phyloP scores from a whole-genome alignment of 2,797 vertebrate species.

The Ptychadena robeensis region DNA sequence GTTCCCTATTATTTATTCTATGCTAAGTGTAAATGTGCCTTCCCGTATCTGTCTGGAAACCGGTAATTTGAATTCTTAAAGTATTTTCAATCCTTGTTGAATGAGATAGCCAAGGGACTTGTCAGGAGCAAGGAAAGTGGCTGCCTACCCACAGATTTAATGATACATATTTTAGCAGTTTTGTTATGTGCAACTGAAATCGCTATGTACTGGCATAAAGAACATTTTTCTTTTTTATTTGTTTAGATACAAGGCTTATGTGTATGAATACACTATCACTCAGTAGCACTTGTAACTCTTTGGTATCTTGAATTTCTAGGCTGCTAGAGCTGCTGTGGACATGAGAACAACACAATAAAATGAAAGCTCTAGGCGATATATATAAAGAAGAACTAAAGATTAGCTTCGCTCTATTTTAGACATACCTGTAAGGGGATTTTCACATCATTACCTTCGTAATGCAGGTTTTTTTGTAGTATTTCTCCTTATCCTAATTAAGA shows the following conservation, averaged over 20 bases:
- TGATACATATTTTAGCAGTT: slow-evolving; percentile 52
- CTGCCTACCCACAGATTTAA: slow-evolving; percentile 56
- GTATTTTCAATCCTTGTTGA: slow-evolving; percentile 50
- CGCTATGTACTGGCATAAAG: slow-evolving; percentile 28
- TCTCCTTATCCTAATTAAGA: not conserved
- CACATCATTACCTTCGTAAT: not conserved
- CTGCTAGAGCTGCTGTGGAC: not conserved
- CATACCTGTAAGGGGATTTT: not conserved
- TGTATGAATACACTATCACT: slow-evolving; percentile 13
- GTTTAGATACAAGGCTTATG: slow-evolving; percentile 10
- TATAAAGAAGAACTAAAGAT: not conserved
- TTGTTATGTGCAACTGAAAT: slow-evolving; percentile 36
- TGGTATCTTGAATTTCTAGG: not conserved
- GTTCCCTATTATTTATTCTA: slow-evolving; percentile 62
- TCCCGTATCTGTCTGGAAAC: slow-evolving; percentile 60
- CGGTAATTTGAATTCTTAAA: slow-evolving; percentile 49
- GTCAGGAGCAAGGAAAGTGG: slow-evolving; percentile 45
- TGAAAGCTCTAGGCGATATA: not conserved
- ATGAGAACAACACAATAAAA: slow-evolving; percentile 12
- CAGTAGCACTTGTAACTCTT: not conserved
- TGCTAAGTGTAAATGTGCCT: slow-evolving; percentile 61
- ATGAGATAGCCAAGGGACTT: slow-evolving; percentile 49
- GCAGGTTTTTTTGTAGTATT: not conserved
- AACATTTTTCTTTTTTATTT: slow-evolving; percentile 10
- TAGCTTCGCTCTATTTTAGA: not conserved